phyloP scores from a whole-genome alignment of 2,797 vertebrate genomes.

The Sebastes baramenuke region DNA sequence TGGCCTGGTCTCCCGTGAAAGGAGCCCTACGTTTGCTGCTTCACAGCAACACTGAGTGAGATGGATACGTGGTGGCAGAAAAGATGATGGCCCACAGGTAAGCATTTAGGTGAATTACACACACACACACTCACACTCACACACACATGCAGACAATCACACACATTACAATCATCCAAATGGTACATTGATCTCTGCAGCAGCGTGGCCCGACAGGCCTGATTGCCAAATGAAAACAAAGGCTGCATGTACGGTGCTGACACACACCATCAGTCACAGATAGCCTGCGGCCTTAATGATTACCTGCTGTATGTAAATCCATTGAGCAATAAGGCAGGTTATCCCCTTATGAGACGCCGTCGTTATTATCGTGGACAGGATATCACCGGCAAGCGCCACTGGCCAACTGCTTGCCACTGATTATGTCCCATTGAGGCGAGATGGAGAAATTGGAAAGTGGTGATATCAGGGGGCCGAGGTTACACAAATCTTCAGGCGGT shows the following conservation, averaged over 20 bases:
- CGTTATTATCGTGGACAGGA: slow-evolving; percentile 64
- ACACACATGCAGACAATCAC: slow-evolving; percentile 24
- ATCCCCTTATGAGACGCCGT: slow-evolving; percentile 54
- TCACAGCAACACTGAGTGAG: slow-evolving; percentile 51
- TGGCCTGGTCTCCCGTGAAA: slow-evolving; percentile 29
- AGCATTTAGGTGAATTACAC: slow-evolving; percentile 52
- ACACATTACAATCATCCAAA: slow-evolving; percentile 55
- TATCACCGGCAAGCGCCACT: slow-evolving; percentile 52
- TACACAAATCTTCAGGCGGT: slow-evolving; percentile 35
- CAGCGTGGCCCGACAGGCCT: slow-evolving; percentile 42
- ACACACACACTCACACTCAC: slow-evolving; percentile 4
- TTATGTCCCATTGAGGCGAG: slow-evolving; percentile 55
- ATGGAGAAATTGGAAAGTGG: slow-evolving; percentile 64
- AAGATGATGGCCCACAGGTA: slow-evolving; percentile 67
- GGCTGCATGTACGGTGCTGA: slow-evolving; percentile 67
- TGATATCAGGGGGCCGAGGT: slow-evolving; percentile 33
- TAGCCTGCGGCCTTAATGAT: slow-evolving; percentile 64
- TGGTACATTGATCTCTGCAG: slow-evolving; percentile 64
- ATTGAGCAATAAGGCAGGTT: slow-evolving; percentile 73
- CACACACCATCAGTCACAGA: slow-evolving; percentile 76
- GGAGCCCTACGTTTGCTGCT: slow-evolving; percentile 23
- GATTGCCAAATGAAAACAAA: slow-evolving; percentile 75
- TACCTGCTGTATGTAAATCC: slow-evolving; percentile 80
- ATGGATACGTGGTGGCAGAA: slow-evolving; percentile 49
- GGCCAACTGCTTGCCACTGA: slow-evolving; percentile 66